Base-by-base conservation (phyloP, 2,888 invertebrate species). In the Torymus texanus region DNA sequence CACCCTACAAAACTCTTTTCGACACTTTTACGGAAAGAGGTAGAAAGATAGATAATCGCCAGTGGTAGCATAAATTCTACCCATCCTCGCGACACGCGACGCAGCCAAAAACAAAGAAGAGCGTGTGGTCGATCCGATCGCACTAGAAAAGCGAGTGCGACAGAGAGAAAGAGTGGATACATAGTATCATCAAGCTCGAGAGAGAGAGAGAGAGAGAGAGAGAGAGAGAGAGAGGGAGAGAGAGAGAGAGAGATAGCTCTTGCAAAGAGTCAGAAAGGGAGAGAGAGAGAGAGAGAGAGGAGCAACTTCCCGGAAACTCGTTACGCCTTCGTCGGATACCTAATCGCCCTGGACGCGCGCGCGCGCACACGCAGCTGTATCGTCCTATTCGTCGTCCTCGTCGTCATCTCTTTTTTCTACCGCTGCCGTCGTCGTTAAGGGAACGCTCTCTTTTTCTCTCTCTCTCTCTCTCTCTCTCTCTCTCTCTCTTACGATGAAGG, bases 281-380 rank as follows among this genome's bases (percentile, higher is more conserved):
- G 18, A 61, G 3, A 41, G 51, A 61, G 53, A 53, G 21, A 71
- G 62, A 53, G 56, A 56, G 16, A 71, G 53, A 8, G 29, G 51
- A 12, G 41, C 16, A 75, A 75, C 79, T 79, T 79, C 79, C 79
- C 75, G 79, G 79, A 79, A 79, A 79, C 75, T 75, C 71, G 79
- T 79, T 79, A 75, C 75, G 75, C 67, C 75, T 79, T 79, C 75
- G 55, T 65, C 70, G 79, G 74, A 61, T 66, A 75, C 70, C 70
- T 79, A 79, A 79, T 74, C 68, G 62, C 16, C 67, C 73, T 73
- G 50, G 59, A 56, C 72, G 68, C 41, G 29, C 24, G 24, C 24
- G 24, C n/a, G n/a, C n/a, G 21, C 41, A 8, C 8, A 41, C 41
- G 41, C 5, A 1, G 41, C 41, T 8, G 8, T 41, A 41, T 41